These are phyloP conservation scores for Spodoptera exigua DNA, from an alignment of 2,888 invertebrate species.

Conservation along the genomic window DNA sequence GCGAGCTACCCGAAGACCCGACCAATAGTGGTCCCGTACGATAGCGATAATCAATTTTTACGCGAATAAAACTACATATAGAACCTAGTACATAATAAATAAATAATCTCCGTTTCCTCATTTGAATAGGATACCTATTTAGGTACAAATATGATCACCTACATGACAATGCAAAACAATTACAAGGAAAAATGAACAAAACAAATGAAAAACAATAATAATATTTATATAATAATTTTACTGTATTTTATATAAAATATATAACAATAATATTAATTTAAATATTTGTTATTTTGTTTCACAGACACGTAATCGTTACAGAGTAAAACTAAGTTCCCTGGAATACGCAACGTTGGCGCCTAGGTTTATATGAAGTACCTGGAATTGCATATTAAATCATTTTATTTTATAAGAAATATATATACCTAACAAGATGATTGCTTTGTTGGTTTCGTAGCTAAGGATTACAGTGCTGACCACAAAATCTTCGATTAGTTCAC, in stretches of 20 bases:
- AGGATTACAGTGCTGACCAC: too few relatives aligned
- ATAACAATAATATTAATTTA: slow-evolving; percentile 8
- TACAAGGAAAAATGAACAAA: slow-evolving; percentile 22
- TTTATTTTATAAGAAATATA: slow-evolving; percentile 5
- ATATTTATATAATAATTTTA: background rate
- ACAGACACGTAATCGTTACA: slow-evolving; percentile 22
- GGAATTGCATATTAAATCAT: slow-evolving; percentile 24
- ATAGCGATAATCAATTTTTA: too few relatives aligned
- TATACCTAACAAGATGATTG: too few relatives aligned
- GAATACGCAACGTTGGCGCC: slow-evolving; percentile 32
- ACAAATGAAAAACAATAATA: slow-evolving; percentile 5
- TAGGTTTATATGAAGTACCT: slow-evolving; percentile 30
- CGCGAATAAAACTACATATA: too few relatives aligned
- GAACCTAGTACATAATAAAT: too few relatives aligned
- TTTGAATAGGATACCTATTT: too few relatives aligned
- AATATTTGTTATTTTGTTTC: slow-evolving; percentile 40
- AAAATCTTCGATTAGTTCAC: too few relatives aligned
- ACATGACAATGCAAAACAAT: slow-evolving; percentile 16
- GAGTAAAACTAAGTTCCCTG: slow-evolving; percentile 33
- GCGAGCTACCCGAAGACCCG: too few relatives aligned
- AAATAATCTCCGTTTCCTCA: too few relatives aligned
- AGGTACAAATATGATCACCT: background rate
- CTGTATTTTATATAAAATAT: slow-evolving; percentile 22
- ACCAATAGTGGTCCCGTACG: too few relatives aligned
- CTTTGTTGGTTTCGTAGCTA: too few relatives aligned